Base-by-base conservation (phyloP, 2,888 invertebrate species). In the Sarcophaga variegata region DNA sequence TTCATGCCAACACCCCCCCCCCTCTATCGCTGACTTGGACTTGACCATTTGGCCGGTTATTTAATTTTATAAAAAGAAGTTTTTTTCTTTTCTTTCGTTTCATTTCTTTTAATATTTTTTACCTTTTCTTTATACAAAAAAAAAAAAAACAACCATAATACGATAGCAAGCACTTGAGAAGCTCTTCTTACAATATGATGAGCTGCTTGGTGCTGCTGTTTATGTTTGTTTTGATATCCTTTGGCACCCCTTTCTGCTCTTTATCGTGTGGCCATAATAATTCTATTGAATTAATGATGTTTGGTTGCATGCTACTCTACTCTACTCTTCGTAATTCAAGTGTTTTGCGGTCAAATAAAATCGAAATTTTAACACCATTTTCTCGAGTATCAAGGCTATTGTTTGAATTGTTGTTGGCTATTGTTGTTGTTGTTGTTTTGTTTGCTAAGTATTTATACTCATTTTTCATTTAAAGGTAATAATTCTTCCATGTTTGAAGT, bases 281-380 rank as follows among this genome's bases (percentile, higher is more conserved):
- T 14, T 54, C 54, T 54, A 54, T 54, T 14, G 17, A 54, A 54
- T 17, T 12, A 54, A 54, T 17, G 17, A 54, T 17, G 5, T 14
- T 14, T 54, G 49, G 49, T 49, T 49, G 37, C 37, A 37, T 37
- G 37, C 37, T 10, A 37, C 60, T 64, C 66, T 71, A 72, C 60
- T 67, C 74, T 70, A 63, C 49, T 79, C 59, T 54, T 37, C 60
- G 17, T 67, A 72, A 27, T 78, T 62, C 62, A 37, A 78, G 67
- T 67, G 49, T 83, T 74, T 78, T 85, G 84, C 71, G 80, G 80
- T 71, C 80, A 85, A 85, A 85, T 76, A 76, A 81, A 85, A 85
- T 77, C 71, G 76, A 81, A 85, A 85, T 76, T 85, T 67, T 77
- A 85, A 81, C 84, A 80, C 76, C 60, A 71, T 80, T 75, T 74